Evolutionary conservation across 2,888 invertebrate species (phyloP), one percentile per base, ranked within the genome.

Genomic region (Diachrysia chrysitis): DNA sequence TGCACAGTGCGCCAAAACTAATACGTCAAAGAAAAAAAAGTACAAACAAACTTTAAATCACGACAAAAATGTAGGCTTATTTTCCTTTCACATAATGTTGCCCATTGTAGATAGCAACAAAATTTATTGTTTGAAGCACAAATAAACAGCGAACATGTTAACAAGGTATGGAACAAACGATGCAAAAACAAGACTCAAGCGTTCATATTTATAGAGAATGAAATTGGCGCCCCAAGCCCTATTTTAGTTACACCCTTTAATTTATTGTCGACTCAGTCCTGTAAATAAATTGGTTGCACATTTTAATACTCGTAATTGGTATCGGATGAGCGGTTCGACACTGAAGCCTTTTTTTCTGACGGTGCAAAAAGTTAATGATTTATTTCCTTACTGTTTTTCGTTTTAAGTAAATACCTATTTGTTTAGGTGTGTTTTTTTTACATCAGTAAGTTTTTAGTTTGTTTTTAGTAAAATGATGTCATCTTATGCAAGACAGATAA

Each of bases 191-290:
- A 83, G 81, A 82, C 73, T 61, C 71, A n/a, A n/a, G 69, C 80
- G 67, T 58, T 79, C 71, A 86, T 89, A 91, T 91, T 91, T 92
- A 90, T 90, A 85, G 87, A 80, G 73, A 79, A 78, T 65, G 68
- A 87, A 90, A 91, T 90, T 90, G 77, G 73, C 73, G 77, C 77
- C 86, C 69, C 71, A 62, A 86, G 92, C 88, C 70, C 83, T 87
- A 88, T 89, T 89, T 90, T 85, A 89, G 87, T 86, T 84, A 72
- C 78, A 78, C 85, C 82, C 84, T 85, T 89, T 88, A 89, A 92
- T 91, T 90, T 91, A 90, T 90, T 76, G 83, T 78, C 56, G 59
- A 58, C 56, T 77, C 72, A 76, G 69, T 63, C 32, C 57, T 75
- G 71, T 69, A 71, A 77, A 78, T 80, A 81, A 81, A 83, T 83